phyloP scores from a whole-genome alignment of 2,797 vertebrate genomes.

The Denticeps clupeoides region DNA sequence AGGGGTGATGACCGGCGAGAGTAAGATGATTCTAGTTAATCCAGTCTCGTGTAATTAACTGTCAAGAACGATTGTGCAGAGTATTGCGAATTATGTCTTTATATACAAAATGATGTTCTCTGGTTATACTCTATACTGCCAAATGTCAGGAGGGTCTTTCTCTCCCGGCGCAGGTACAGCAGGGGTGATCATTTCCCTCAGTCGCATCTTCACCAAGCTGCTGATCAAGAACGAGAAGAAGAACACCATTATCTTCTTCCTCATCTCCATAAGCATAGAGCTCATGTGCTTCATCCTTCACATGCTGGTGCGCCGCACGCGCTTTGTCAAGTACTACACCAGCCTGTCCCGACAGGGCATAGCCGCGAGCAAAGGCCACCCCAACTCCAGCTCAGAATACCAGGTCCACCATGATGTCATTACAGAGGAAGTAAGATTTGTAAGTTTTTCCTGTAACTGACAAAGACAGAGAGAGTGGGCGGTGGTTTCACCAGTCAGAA shows the following conservation, averaged over 20 bases:
- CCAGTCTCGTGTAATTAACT: no score
- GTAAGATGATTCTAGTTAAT: constrained; percentile 67
- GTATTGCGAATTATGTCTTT: no score
- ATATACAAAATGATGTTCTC: no score
- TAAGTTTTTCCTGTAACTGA: constrained; percentile 56
- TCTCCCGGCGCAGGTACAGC: constrained; percentile 70
- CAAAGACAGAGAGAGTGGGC: neutral
- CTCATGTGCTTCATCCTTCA: constrained; percentile 87
- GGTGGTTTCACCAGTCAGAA: no score
- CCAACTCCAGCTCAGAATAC: constrained; percentile 58
- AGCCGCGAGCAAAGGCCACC: constrained; percentile 34
- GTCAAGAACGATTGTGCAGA: no score
- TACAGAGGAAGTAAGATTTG: constrained; percentile 78
- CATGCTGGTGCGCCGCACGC: constrained; percentile 77
- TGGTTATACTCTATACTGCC: no score
- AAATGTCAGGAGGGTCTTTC: no score
- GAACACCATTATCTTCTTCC: constrained; percentile 95
- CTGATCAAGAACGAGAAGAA: constrained; percentile 76
- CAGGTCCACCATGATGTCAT: constrained; percentile 82
- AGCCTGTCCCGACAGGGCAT: constrained; percentile 42
- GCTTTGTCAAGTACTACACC: constrained; percentile 80
- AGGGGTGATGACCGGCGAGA: constrained; percentile 97
- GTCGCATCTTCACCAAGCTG: constrained; percentile 94
- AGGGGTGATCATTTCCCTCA: constrained; percentile 89
- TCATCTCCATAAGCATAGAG: constrained; percentile 85